These are phyloP conservation scores for Crocuta crocuta DNA, from an alignment of 2,113 vertebrate species.

Conservation along the genomic window DNA sequence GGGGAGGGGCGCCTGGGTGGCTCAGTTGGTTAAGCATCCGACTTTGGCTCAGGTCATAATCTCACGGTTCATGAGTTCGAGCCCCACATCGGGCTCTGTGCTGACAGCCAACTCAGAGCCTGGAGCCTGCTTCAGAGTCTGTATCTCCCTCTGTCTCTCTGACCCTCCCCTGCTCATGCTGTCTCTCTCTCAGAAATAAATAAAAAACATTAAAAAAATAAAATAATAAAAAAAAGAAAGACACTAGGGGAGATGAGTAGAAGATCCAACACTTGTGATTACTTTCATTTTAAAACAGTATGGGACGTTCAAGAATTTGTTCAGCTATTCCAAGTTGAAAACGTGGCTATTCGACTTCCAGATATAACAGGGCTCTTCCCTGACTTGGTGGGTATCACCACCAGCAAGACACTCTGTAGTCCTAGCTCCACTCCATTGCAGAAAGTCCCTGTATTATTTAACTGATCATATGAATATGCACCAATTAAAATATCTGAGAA, in stretches of 20 bases:
- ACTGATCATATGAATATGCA: constrained; percentile 1
- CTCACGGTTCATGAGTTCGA: no score
- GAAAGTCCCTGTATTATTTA: constrained; percentile 36
- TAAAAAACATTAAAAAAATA: no score
- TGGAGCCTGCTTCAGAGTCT: no score
- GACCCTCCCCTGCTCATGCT: no score
- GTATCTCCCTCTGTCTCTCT: no score
- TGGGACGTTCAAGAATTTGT: not conserved
- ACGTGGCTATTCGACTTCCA: not conserved
- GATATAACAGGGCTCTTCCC: not conserved
- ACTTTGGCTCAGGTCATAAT: no score
- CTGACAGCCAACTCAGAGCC: no score
- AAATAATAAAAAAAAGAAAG: no score
- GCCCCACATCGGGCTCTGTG: no score
- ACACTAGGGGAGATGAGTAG: not conserved
- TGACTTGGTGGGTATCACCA: not conserved
- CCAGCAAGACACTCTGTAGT: not conserved
- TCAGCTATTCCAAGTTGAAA: constrained; percentile 17
- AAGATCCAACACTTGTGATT: not conserved
- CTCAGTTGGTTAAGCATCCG: no score
- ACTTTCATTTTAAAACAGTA: not conserved
- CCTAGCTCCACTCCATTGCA: not conserved
- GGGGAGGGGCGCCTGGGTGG: not conserved
- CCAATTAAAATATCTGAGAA: constrained; percentile 33
- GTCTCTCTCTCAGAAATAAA: no score